These are phyloP conservation scores for Abrostola tripartita DNA, from an alignment of 2,888 invertebrate genomes.

Conservation along the genomic window DNA sequence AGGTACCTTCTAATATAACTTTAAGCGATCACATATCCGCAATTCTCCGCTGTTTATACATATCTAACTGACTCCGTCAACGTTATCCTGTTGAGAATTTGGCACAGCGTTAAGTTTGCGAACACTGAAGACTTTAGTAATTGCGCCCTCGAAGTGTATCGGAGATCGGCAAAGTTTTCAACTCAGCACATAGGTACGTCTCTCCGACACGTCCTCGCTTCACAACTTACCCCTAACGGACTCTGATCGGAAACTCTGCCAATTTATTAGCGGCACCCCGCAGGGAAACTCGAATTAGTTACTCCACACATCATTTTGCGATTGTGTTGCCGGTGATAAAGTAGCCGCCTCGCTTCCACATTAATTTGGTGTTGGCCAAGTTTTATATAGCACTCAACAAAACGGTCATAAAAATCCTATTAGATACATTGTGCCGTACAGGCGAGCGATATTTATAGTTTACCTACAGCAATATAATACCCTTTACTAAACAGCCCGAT, in stretches of 20 bases:
- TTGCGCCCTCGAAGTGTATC: conserved; percentile 62
- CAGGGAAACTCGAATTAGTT: conserved; percentile 64
- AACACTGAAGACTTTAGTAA: conserved; percentile 57
- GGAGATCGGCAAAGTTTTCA: conserved; percentile 64
- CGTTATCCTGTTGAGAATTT: conserved; percentile 29
- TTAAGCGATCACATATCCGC: background rate
- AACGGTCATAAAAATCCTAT: conserved; percentile 1
- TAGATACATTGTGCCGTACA: background rate
- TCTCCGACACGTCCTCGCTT: conserved; percentile 60
- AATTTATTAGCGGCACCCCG: conserved; percentile 69
- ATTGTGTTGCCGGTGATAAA: conserved; percentile 32
- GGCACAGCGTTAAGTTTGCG: conserved; percentile 36
- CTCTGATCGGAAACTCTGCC: conserved; percentile 69
- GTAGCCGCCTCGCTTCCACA: conserved; percentile 25
- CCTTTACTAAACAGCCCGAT: background rate
- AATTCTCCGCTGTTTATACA: conserved; percentile 1
- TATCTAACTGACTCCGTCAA: conserved; percentile 10
- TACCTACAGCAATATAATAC: background rate
- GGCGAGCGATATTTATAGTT: background rate
- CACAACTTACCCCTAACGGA: conserved; percentile 62
- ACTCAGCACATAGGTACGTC: conserved; percentile 61
- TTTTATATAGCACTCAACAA: conserved; percentile 15
- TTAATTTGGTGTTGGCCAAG: conserved; percentile 37
- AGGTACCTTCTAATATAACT: background rate
- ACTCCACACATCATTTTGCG: conserved; percentile 55